Evolutionary conservation across 2,888 invertebrate species (phyloP).

Genomic region (Drosophila pegasa): DNA sequence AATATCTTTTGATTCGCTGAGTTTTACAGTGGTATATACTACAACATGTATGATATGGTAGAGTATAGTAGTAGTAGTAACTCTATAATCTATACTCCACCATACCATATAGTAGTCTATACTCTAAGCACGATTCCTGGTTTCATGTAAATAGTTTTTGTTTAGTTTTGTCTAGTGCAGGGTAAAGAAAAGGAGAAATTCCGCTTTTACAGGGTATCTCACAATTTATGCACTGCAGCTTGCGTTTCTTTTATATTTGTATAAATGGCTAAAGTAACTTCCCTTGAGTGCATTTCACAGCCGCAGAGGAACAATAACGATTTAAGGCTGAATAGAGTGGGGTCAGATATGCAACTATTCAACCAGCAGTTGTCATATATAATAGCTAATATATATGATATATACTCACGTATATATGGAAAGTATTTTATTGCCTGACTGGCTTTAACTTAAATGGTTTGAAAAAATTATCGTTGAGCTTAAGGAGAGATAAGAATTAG

Average conservation of each 20-base stretch:
- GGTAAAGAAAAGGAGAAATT: too few relatives aligned
- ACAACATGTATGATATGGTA: too few relatives aligned
- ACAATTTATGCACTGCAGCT: neutral
- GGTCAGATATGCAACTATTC: neutral
- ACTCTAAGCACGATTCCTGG: too few relatives aligned
- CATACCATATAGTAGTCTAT: too few relatives aligned
- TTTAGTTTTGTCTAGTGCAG: neutral
- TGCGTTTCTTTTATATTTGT: neutral
- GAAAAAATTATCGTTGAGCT: neutral
- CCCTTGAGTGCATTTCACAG: conserved; percentile 29
- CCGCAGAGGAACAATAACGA: conserved; percentile 30
- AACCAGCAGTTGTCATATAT: conserved; percentile 1
- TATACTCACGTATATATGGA: neutral
- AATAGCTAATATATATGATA: conserved; percentile 1
- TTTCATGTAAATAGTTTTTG: too few relatives aligned
- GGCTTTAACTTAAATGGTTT: neutral
- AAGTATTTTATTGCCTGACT: neutral
- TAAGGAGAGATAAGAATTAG: neutral
- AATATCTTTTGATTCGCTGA: too few relatives aligned
- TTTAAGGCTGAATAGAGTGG: neutral
- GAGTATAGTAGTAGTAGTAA: too few relatives aligned
- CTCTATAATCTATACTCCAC: too few relatives aligned
- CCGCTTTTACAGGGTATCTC: neutral
- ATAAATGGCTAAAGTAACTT: conserved; percentile 19
- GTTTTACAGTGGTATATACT: too few relatives aligned